Conservation (phyloP, 2,797 vertebrate species). For the Trachops cirrhosus region DNA sequence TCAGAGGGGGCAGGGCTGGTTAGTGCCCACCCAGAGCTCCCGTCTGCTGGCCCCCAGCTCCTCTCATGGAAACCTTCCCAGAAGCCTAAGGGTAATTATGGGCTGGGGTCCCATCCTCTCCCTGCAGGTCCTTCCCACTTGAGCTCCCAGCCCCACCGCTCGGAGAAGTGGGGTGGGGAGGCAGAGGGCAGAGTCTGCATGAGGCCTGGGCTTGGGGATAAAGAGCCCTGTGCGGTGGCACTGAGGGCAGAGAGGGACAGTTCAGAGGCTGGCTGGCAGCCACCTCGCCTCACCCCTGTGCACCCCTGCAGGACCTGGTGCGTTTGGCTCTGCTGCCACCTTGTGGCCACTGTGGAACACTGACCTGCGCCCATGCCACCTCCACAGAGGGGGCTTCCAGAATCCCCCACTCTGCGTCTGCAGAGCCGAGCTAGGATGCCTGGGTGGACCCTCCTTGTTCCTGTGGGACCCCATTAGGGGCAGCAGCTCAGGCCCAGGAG, state of each 20-base stretch:
- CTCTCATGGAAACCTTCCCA: background rate
- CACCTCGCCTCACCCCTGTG: fast-evolving
- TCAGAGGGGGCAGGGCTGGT: background rate
- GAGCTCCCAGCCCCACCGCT: background rate
- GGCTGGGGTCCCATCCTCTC: background rate
- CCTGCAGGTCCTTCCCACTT: background rate
- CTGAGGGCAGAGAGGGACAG: background rate
- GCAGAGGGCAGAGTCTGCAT: background rate
- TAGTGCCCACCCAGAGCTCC: background rate
- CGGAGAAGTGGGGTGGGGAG: background rate
- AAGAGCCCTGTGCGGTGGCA: background rate
- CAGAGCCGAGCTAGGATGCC: background rate
- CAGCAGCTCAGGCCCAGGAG: background rate
- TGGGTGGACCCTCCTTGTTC: background rate
- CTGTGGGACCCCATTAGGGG: background rate
- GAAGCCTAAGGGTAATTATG: background rate
- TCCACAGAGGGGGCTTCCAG: background rate
- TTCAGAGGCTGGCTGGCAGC: background rate
- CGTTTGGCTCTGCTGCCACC: constrained; percentile 26
- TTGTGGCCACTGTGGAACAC: background rate
- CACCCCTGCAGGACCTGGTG: background rate
- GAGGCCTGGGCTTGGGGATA: background rate
- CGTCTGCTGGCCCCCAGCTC: background rate
- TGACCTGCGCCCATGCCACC: fast-evolving
- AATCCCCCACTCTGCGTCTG: background rate